phyloP scores from a whole-genome alignment of 2,888 invertebrate genomes.

The Bruchidius siliquastri region DNA sequence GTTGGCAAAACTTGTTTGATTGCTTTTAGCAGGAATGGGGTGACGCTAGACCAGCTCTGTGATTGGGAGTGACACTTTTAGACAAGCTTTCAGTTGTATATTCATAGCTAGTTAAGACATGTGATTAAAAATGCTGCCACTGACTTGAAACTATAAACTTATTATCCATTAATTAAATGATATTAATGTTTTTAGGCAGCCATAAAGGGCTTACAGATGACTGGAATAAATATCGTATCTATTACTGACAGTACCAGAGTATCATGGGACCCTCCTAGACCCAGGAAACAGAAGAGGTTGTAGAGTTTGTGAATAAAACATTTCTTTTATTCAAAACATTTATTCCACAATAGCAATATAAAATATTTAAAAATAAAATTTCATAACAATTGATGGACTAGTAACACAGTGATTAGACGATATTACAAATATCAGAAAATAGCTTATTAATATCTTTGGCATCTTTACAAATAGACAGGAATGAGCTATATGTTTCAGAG shows the following conservation, averaged over 20 bases:
- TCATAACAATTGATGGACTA: neutral
- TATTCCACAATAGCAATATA: neutral
- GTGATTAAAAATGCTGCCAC: too few relatives aligned
- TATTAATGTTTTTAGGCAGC: constrained; percentile 80
- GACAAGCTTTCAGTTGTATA: too few relatives aligned
- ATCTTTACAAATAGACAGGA: neutral
- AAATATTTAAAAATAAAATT: neutral
- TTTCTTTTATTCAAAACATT: neutral
- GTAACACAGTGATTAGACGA: neutral
- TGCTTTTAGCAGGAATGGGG: too few relatives aligned
- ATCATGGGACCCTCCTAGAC: constrained; percentile 75
- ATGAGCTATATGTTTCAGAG: neutral
- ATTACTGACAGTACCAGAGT: constrained; percentile 88
- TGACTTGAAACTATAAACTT: too few relatives aligned
- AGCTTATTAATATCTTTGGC: neutral
- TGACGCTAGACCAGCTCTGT: too few relatives aligned
- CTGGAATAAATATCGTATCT: constrained; percentile 84
- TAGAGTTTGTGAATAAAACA: constrained; percentile 47
- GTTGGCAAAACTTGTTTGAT: too few relatives aligned
- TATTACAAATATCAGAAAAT: neutral
- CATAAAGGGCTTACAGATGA: constrained; percentile 90
- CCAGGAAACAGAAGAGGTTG: constrained; percentile 79
- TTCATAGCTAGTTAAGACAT: too few relatives aligned
- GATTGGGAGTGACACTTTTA: too few relatives aligned
- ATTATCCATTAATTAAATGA: too few relatives aligned